A percentile compares a stretch with the other conserved stretches of the same genome.
phyloP scores from a whole-genome alignment of 2,113 vertebrate genomes.

The Natator depressus region DNA sequence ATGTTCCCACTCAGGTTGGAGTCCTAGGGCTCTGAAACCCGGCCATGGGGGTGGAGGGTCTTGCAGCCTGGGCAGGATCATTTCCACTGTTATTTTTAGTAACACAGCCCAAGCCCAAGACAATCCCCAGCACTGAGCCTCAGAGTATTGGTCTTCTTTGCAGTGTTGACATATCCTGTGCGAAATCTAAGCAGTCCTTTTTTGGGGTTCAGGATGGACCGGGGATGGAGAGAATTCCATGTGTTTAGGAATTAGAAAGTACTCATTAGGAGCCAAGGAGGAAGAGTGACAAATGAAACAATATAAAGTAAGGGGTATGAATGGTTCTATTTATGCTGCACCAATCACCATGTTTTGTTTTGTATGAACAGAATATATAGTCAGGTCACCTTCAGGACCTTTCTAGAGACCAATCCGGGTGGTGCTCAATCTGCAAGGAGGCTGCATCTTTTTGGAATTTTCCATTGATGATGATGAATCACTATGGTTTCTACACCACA shows the following conservation, averaged over 20 bases:
- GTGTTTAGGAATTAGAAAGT: neutral
- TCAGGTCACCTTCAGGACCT: no score
- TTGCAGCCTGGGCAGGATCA: neutral
- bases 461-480: no score
- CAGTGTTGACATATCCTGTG: neutral
- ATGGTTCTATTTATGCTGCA: neutral
- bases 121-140: no score
- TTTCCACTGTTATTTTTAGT: neutral
- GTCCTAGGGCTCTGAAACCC: neutral
- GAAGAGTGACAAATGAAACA: neutral
- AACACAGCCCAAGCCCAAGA: neutral
- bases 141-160: neutral
- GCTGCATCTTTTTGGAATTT: no score
- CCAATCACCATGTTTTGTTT: no score
- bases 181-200: neutral
- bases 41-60: neutral
- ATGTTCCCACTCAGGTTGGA: neutral
- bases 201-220: neutral
- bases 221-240: neutral
- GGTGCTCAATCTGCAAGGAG: no score
- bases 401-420: no score
- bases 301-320: neutral
- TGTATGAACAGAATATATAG: no score
- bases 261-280: neutral
- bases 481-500: neutral